Evolutionary conservation across 2,797 vertebrate species (phyloP), one percentile per base, ranked within the genome.

Genomic region (Rallus crepitans): DNA sequence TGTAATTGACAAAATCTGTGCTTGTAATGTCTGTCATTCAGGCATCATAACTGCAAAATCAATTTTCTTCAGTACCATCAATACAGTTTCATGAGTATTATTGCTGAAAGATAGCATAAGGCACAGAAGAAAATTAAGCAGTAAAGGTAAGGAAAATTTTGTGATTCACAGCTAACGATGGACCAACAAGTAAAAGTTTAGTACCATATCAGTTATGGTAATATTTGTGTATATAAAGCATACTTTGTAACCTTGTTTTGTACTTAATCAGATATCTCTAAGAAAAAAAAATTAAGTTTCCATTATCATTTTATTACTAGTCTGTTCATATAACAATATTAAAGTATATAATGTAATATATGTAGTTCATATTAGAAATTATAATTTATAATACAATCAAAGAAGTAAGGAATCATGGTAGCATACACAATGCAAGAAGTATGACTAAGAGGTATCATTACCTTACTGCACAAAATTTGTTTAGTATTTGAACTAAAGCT

Each of bases 1-100:
- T 78, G 31, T 93, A 93, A 91, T 86, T 86, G 55, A 76, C 50
- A 76, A 94, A 90, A 69, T 83, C 63, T 61, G 33, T 65, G 37
- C 39, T 55, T 28, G 65, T 94, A 66, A 90, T 57, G 63, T 52
- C 53, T 84, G 53, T 87, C 75, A 95, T 73, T 93, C 81, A 82
- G 12, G 60, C 59, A 56, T 82, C 61, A 53, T 66, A 76, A 93
- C 9, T 80, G 52, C 20, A 90, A 92, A 94, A 91, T 82, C 70
- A 79, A 31, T 89, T 94, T 95, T 79, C 66, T 93, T 28, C 48
- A 86, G 72, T 45, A 69, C 35, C 61, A 65, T 45, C 83, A 72
- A 50, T 63, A 73, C 27, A 63, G 63, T 16, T 23, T 59, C 87
- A 84, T 65, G 40, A 93, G 48, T 60, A 88, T 69, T 59, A 56